These are phyloP conservation scores for Papilio machaon DNA, from an alignment of 1,140 invertebrate genomes.

Conservation along the genomic window DNA sequence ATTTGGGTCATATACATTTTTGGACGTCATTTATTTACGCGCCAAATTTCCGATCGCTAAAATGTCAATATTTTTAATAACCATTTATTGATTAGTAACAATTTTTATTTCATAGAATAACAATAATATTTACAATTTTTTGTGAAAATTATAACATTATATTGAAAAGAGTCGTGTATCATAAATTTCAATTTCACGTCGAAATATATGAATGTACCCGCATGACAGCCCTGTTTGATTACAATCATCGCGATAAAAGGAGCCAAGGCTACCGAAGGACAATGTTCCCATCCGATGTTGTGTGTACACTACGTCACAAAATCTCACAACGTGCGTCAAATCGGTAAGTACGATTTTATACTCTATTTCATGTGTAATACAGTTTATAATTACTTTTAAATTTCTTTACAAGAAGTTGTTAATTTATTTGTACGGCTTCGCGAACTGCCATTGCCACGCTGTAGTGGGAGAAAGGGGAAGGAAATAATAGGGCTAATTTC, in stretches of 20 bases:
- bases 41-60: conserved; percentile 5
- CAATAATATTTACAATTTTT: neutral
- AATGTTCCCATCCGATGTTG: conserved; percentile 68
- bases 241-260: conserved; percentile 65
- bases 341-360: neutral
- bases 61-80: conserved; percentile 10
- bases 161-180: conserved; percentile 16
- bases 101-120: neutral
- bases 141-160: conserved; percentile 18
- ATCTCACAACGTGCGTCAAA: conserved; percentile 3
- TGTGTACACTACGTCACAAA: conserved; percentile 40
- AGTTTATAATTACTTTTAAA: neutral
- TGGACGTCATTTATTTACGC: conserved; percentile 49
- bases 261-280: conserved; percentile 78
- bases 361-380: neutral
- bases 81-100: neutral
- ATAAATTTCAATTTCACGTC: conserved; percentile 63
- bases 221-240: conserved; percentile 68
- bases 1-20: conserved; percentile 66
- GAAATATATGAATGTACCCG: conserved; percentile 57
- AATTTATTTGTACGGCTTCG: conserved; percentile 23
- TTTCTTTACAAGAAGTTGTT: neutral
- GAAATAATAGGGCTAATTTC: conserved; percentile 34
- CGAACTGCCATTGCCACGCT: conserved; percentile 32
- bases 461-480: conserved; percentile 36